These are phyloP conservation scores for Hypena proboscidalis DNA, from an alignment of 2,888 invertebrate genomes.

Conservation along the genomic window DNA sequence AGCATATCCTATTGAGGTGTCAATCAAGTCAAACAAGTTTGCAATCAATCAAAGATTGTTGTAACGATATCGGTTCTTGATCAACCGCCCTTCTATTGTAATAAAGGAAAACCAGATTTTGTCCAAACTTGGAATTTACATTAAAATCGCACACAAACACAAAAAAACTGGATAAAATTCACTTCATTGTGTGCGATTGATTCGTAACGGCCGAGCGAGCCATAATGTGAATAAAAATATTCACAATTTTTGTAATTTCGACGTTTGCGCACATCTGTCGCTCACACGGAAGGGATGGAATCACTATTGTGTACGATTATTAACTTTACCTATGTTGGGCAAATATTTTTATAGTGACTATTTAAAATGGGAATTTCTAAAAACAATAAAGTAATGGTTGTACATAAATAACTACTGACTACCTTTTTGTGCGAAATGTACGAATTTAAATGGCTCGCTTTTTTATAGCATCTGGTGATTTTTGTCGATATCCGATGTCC, in stretches of 20 bases:
- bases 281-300: slow-evolving; percentile 73
- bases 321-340: slow-evolving; percentile 34
- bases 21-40: slow-evolving; percentile 80
- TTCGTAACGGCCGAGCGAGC: slow-evolving; percentile 83
- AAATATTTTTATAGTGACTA: slow-evolving; percentile 28
- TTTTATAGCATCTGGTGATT: slow-evolving; percentile 62
- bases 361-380: slow-evolving; percentile 22
- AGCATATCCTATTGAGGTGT: slow-evolving; percentile 58
- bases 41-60: slow-evolving; percentile 85
- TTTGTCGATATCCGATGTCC: slow-evolving; percentile 59
- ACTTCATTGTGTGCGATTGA: slow-evolving; percentile 80
- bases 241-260: slow-evolving; percentile 81
- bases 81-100: slow-evolving; percentile 72
- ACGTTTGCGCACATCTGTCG: slow-evolving; percentile 79
- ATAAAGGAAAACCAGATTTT: slow-evolving; percentile 70
- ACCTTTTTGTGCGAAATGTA: slow-evolving; percentile 32
- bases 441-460: slow-evolving; percentile 53
- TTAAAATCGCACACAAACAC: slow-evolving; percentile 77
- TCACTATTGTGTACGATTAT: slow-evolving; percentile 56
- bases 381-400: slow-evolving; percentile 27
- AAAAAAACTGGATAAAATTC: slow-evolving; percentile 78
- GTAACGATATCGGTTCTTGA: slow-evolving; percentile 71
- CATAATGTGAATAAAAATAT: slow-evolving; percentile 82
- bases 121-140: slow-evolving; percentile 78
- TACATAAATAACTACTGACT: slow-evolving; percentile 28